phyloP scores from a whole-genome alignment of 2,888 invertebrate genomes.

The Troides helena region DNA sequence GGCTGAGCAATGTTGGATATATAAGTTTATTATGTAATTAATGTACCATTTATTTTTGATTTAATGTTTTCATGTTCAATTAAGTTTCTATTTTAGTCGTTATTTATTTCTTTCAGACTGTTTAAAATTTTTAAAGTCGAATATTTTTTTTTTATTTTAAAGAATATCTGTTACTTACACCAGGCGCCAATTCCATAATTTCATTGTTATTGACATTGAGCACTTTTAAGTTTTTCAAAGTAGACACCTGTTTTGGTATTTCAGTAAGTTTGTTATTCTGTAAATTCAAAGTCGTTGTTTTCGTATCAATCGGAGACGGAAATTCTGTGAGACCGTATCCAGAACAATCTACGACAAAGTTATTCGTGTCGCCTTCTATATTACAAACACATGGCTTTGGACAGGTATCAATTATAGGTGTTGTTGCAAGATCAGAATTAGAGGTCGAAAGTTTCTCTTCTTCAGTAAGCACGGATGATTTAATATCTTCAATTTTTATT shows the following conservation, averaged over 20 bases:
- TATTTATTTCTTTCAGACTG: too few species aligned
- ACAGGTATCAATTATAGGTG: conserved; percentile 42
- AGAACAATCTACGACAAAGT: conserved; percentile 71
- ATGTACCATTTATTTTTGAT: too few species aligned
- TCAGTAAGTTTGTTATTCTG: conserved; percentile 67
- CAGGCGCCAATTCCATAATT: conserved; percentile 59
- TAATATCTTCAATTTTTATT: conserved; percentile 53
- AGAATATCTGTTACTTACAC: conserved; percentile 56
- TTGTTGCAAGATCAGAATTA: conserved; percentile 38
- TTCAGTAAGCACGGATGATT: conserved; percentile 30
- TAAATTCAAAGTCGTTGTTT: conserved; percentile 61
- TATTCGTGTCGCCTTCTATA: conserved; percentile 53
- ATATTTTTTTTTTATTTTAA: neutral
- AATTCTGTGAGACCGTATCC: conserved; percentile 71
- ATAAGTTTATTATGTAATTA: too few species aligned
- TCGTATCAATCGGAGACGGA: conserved; percentile 62
- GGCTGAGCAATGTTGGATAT: too few species aligned
- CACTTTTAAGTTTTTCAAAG: conserved; percentile 57
- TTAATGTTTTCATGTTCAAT: too few species aligned
- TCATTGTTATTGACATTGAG: conserved; percentile 62
- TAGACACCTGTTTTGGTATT: conserved; percentile 62
- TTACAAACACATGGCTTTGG: conserved; percentile 63
- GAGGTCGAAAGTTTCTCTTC: conserved; percentile 31
- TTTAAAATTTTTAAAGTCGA: too few species aligned
- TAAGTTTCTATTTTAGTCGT: too few species aligned